Evolutionary conservation across 2,888 invertebrate species (phyloP), one percentile per base, ranked within the genome.

Genomic region (Dione vanillae): DNA sequence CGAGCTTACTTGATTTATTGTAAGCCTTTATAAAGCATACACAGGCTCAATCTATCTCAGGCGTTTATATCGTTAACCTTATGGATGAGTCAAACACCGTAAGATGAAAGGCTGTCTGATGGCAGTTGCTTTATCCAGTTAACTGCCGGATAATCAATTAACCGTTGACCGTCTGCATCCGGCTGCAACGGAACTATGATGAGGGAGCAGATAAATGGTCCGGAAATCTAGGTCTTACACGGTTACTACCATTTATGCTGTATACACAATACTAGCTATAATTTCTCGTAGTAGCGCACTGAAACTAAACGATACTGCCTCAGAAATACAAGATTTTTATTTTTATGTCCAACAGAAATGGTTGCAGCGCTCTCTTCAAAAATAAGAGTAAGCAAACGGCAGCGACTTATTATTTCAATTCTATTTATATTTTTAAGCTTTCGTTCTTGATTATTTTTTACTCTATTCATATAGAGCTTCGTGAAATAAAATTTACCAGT

Each of bases 71-170:
- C 64, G 69, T 65, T 69, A 73, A 69, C 65, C 67, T 69, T 62
- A 65, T 71, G 41, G 56, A 71, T 71, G 68, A 71, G 51, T 58
- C 67, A 56, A 71, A 56, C 40, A 67, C 58, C 56, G 45, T 72
- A 71, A 77, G 72, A 75, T 75, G 74, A 76, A 74, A 76, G 74
- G 70, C 67, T 70, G 72, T 59, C 68, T 72, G 76, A 75, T 75
- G 69, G 76, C 69, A 71, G 72, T 74, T 72, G 76, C 77, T 74
- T 73, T 77, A 75, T 78, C 78, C 80, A 80, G 81, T 80, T 83
- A 83, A 84, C 83, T 83, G 79, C 86, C 87, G 91, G 89, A 89
- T 91, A 89, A 91, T 91, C 89, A 91, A 92, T 92, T 91, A 90
- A 86, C 88, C 85, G 87, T 81, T 88, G 90, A 88, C 90, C 88